Conservation (phyloP, 2,888 invertebrate species). For the Amphiduros pacificus region DNA sequence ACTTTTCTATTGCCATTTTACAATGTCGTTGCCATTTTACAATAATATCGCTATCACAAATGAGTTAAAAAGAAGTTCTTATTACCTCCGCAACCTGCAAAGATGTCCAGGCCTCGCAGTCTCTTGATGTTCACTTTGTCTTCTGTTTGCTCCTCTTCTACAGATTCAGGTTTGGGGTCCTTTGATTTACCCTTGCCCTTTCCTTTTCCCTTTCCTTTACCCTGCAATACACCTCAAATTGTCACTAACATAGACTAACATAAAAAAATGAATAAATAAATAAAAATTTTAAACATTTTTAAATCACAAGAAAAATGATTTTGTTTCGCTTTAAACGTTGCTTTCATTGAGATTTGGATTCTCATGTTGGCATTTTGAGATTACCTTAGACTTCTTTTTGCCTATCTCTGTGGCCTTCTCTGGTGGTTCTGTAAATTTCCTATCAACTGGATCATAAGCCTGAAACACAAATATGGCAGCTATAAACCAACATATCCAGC, state of each 20-base stretch:
- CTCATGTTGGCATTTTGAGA: neutral
- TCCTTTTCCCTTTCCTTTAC: conserved; percentile 71
- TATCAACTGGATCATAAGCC: conserved; percentile 67
- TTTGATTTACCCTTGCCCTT: conserved; percentile 67
- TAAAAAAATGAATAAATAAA: no score
- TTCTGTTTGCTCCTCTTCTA: conserved; percentile 2
- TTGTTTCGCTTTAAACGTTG: no score
- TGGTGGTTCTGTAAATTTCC: conserved; percentile 69
- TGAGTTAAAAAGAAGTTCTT: neutral
- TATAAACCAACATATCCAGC: neutral
- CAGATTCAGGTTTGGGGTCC: neutral
- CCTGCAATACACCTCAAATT: no score
- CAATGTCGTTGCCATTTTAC: no score
- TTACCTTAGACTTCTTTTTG: conserved; percentile 63
- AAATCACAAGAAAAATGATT: no score
- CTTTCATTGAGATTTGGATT: no score
- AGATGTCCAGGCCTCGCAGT: conserved; percentile 75
- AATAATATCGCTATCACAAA: no score
- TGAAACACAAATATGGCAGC: conserved; percentile 47
- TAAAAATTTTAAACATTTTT: no score
- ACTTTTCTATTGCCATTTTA: no score
- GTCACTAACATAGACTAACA: no score
- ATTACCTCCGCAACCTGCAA: conserved; percentile 81
- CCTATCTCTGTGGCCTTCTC: conserved; percentile 67
- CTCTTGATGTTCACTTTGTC: conserved; percentile 57